Percentiles rank a stretch among this genome's conserved stretches.
Conservation (phyloP, 2,113 vertebrate species). For the Etia nguti region DNA sequence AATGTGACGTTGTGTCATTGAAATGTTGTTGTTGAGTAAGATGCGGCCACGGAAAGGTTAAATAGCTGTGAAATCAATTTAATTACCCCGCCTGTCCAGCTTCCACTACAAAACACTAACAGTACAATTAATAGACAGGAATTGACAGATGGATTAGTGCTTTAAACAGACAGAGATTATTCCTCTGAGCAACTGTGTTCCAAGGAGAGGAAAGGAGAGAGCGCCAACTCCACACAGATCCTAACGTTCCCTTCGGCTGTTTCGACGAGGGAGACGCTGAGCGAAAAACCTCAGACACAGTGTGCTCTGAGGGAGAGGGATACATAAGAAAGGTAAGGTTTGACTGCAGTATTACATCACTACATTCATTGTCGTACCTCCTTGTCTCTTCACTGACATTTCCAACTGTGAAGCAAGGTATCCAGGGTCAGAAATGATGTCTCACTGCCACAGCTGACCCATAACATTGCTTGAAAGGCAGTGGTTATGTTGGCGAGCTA, state of each 20-base stretch:
- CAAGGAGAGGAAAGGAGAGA: not conserved
- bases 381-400: conserved; percentile 34
- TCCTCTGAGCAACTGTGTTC: conserved; percentile 12
- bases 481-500: conserved; percentile 53
- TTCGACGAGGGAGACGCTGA: not conserved
- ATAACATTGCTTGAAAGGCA: conserved; percentile 44
- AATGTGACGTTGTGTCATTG: not conserved
- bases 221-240: not conserved
- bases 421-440: conserved; percentile 45
- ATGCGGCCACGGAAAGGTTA: conserved; percentile 18
- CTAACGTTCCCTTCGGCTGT: not conserved
- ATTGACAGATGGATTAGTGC: conserved; percentile 47
- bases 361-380: not conserved
- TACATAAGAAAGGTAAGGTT: conserved; percentile 3
- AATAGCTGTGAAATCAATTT: conserved; percentile 24
- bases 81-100: conserved; percentile 5
- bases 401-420: conserved; percentile 23
- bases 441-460: conserved; percentile 43
- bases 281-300: not conserved
- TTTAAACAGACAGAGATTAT: conserved; percentile 43
- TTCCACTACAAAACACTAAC: conserved; percentile 22
- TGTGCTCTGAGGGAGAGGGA: not conserved
- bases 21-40: not conserved
- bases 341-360: conserved; percentile 52
- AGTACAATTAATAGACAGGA: conserved; percentile 36